These are phyloP conservation scores for Sinopyrophorus schimmeli DNA, from an alignment of 2,888 invertebrate species.

Conservation along the genomic window DNA sequence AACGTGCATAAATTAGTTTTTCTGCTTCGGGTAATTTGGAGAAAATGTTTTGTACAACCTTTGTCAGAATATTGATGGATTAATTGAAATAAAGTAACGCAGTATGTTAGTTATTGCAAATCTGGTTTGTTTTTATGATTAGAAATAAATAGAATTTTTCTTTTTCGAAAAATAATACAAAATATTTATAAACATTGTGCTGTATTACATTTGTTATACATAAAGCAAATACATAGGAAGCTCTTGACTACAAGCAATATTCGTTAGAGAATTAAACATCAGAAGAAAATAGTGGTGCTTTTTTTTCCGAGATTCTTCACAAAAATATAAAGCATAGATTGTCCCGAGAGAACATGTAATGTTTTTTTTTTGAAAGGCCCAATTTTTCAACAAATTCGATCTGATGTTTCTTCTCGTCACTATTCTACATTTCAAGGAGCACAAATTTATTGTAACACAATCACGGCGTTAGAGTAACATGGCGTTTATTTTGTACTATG, in stretches of 20 bases:
- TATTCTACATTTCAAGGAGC: constrained; percentile 23
- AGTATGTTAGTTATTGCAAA: too few relatives aligned
- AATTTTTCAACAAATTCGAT: too few relatives aligned
- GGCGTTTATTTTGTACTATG: constrained; percentile 41
- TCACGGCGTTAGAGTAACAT: constrained; percentile 28
- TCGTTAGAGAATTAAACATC: constrained; percentile 36
- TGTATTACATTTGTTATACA: constrained; percentile 32
- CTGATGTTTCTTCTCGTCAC: constrained; percentile 13
- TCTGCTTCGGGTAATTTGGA: too few relatives aligned
- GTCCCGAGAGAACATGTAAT: background rate
- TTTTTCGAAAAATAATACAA: too few relatives aligned
- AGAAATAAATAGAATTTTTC: too few relatives aligned
- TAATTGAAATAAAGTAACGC: too few relatives aligned
- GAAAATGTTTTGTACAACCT: too few relatives aligned
- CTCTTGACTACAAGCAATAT: constrained; percentile 45
- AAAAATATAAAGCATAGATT: constrained; percentile 20
- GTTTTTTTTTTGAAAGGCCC: too few relatives aligned
- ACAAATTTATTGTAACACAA: constrained; percentile 30
- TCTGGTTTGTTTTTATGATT: too few relatives aligned
- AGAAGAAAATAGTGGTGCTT: constrained; percentile 4
- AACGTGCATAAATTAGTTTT: constrained; percentile 33
- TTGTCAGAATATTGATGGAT: too few relatives aligned
- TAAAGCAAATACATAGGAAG: constrained; percentile 47
- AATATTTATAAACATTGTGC: constrained; percentile 24
- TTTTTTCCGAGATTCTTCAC: constrained; percentile 10